Evolutionary conservation across 2,797 vertebrate genomes (phyloP).

Genomic region (Coendou prehensilis): DNA sequence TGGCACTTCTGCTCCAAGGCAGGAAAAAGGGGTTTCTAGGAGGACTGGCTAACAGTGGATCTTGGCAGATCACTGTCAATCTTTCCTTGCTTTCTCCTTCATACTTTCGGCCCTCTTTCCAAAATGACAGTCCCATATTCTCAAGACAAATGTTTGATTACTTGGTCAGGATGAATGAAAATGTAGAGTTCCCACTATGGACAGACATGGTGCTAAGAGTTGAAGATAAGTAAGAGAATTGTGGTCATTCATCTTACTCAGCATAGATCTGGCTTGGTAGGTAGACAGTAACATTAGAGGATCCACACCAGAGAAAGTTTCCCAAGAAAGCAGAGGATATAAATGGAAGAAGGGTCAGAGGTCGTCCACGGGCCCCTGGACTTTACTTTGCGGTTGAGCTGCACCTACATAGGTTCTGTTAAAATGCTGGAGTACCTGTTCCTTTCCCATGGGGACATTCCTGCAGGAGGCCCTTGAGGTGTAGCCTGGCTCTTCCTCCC

Average conservation of each 20-base stretch:
- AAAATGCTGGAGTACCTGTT: not conserved
- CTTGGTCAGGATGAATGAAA: not conserved
- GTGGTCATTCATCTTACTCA: not conserved
- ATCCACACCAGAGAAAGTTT: not conserved
- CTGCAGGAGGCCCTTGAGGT: not conserved
- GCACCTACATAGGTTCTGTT: not conserved
- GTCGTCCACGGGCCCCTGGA: not conserved
- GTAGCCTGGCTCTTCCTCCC: not conserved
- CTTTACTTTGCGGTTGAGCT: not conserved
- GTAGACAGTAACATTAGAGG: not conserved
- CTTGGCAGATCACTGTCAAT: not conserved
- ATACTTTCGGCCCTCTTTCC: not conserved
- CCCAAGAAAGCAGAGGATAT: not conserved
- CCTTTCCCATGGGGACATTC: not conserved
- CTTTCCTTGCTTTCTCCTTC: not conserved
- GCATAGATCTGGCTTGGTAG: not conserved
- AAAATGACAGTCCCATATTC: not conserved
- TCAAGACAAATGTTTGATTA: not conserved
- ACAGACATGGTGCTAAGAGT: not conserved
- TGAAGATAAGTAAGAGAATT: not conserved
- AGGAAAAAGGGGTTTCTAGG: not conserved
- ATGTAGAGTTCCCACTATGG: not conserved
- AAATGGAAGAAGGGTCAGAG: not conserved
- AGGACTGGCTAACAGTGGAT: not conserved
- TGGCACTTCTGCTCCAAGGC: not conserved